Evolutionary conservation across 2,888 invertebrate genomes (phyloP).

Genomic region (Gortyna flavago): DNA sequence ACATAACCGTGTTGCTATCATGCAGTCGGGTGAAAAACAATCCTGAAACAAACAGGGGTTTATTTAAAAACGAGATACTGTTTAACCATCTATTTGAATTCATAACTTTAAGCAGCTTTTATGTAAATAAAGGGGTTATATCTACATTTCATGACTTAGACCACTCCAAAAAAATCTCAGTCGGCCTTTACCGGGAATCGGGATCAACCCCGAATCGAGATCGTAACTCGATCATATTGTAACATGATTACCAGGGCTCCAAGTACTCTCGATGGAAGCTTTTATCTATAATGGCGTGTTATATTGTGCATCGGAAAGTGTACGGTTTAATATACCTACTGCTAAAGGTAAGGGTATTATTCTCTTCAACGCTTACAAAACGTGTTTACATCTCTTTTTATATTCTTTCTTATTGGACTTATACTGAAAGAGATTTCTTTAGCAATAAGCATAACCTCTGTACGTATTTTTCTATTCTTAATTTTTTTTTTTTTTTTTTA

Average conservation of each 20-base stretch:
- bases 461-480: too few relatives aligned
- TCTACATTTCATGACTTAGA: constrained; percentile 42
- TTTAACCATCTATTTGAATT: too few relatives aligned
- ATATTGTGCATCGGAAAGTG: constrained; percentile 69
- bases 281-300: constrained; percentile 84
- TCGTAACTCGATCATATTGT: constrained; percentile 87
- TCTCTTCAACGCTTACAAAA: neutral
- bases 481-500: too few relatives aligned
- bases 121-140: neutral
- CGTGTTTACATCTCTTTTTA: neutral
- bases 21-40: neutral
- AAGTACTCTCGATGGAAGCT: constrained; percentile 79
- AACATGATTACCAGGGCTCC: constrained; percentile 83
- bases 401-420: neutral
- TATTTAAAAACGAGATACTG: too few relatives aligned
- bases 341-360: neutral
- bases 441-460: neutral
- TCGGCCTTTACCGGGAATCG: constrained; percentile 73
- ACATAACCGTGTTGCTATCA: neutral
- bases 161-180: constrained; percentile 65
- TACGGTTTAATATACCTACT: constrained; percentile 21
- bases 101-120: neutral
- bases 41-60: too few relatives aligned
- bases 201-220: constrained; percentile 81
- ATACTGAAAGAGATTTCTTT: neutral